Conservation (phyloP, 2,113 vertebrate genomes). For the Taxidea taxus region DNA sequence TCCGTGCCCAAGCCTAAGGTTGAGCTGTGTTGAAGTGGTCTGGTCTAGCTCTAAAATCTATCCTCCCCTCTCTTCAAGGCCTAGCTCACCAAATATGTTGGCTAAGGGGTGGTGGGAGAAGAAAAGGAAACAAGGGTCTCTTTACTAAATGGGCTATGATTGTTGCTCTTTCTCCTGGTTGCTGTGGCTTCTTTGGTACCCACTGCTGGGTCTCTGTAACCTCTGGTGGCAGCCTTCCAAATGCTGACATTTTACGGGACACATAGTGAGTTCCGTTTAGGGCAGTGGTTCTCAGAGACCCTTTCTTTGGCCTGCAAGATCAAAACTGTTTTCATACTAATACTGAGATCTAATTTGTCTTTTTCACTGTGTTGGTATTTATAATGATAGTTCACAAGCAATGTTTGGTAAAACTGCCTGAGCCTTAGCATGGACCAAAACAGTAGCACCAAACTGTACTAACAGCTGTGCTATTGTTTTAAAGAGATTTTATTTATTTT, state of each 20-base stretch:
- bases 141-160: not conserved
- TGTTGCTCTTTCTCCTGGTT: not conserved
- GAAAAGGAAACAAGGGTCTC: not conserved
- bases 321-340: not conserved
- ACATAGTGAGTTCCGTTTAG: not conserved
- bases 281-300: not conserved
- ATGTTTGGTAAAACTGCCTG: not conserved
- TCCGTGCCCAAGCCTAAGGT: not conserved
- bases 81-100: not conserved
- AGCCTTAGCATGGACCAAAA: not conserved
- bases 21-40: not conserved
- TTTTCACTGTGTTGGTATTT: not conserved
- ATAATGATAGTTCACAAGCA: not conserved
- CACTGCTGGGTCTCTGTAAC: not conserved
- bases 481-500: too few relatives aligned
- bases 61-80: not conserved
- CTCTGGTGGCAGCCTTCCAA: conserved; percentile 29
- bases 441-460: not conserved
- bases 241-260: conserved; percentile 1
- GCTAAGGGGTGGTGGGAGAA: not conserved
- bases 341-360: not conserved
- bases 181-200: not conserved
- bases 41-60: not conserved
- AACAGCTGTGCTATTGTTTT: not conserved
- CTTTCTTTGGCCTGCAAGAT: conserved; percentile 14